phyloP scores from a whole-genome alignment of 2,888 invertebrate species.

The Galeopsomyia nigrocyanea region DNA sequence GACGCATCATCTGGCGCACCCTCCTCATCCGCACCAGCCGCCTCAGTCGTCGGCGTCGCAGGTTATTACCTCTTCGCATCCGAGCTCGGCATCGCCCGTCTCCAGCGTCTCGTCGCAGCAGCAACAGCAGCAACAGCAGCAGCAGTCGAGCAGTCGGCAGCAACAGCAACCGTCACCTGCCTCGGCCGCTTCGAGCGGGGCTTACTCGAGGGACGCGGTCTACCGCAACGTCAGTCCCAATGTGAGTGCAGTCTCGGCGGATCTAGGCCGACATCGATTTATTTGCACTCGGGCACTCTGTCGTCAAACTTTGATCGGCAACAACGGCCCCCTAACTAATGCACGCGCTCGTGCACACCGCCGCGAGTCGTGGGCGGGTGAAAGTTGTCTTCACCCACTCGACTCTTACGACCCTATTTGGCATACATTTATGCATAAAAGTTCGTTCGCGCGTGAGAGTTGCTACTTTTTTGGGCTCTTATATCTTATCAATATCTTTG shows the following conservation, averaged over 20 bases:
- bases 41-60: conserved; percentile 50
- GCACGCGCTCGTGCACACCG: conserved; percentile 26
- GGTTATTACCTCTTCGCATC: conserved; percentile 36
- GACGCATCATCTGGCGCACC: conserved; percentile 58
- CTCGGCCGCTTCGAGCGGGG: conserved; percentile 61
- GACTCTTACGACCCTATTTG: conserved; percentile 28
- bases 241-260: conserved; percentile 55
- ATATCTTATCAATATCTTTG: too few relatives aligned
- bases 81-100: conserved; percentile 45
- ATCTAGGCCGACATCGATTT: background rate
- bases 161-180: conserved; percentile 50
- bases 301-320: conserved; percentile 50
- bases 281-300: background rate
- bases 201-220: conserved; percentile 62
- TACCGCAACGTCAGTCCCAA: conserved; percentile 64
- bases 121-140: conserved; percentile 22
- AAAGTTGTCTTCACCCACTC: conserved; percentile 60
- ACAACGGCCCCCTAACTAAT: conserved; percentile 54
- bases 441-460: too few relatives aligned
- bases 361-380: conserved; percentile 58
- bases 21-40: conserved; percentile 55
- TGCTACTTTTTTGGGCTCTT: too few relatives aligned
- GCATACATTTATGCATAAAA: background rate
- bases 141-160: conserved; percentile 39
- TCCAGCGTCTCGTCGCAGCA: conserved; percentile 33